Base-by-base conservation (phyloP, 2,113 vertebrate genomes). In the Cathartes aura region DNA sequence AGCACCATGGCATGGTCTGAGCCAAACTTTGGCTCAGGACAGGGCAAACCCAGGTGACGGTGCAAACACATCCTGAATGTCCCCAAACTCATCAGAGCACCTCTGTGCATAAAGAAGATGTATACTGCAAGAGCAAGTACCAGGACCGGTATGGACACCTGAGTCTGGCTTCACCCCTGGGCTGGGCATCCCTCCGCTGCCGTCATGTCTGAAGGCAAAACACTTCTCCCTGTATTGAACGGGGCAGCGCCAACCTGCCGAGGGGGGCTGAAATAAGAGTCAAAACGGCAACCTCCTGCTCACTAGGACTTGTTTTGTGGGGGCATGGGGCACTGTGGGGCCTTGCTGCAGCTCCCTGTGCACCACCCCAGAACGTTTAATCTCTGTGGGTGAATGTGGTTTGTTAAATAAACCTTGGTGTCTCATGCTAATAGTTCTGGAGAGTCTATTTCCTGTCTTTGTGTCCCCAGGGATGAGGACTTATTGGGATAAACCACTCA, bases 211-310 rank as follows among this genome's bases (percentile, higher is more conserved):
- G 45, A 48, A 36, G 8, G 34, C 12, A 66, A 60, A 67, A 38
- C 8, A 3, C 60, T 29, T 63, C 47, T n/a, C 34, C 17, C 22
- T 1, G 1, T 23, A n/a, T 2, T 26, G 55, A 52, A 79, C 0
- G 2, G 17, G 8, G 42, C 32, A 56, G 32, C 0, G 1, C 23
- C 42, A 73, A 5, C 36, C 12, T 50, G 29, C 47, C 2, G 3
- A 32, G 17, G 2, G 15, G 2, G 21, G 55, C 30, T 53, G 42
- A 58, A 95, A 38, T 26, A 29, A 27, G 59, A 48, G n/a, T 5
- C 15, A 40, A 36, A 85, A 42, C 1, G 6, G 48, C 43, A 74
- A 52, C 8, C 11, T 63, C 11, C 34, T 27, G 14, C 48, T 58
- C 15, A 3, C 9, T 34, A 19, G 27, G 55, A 32, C 36, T 75